Evolutionary conservation across 2,797 vertebrate species (phyloP), one percentile per base, ranked within the genome.

Genomic region (Nannoperca obscura): DNA sequence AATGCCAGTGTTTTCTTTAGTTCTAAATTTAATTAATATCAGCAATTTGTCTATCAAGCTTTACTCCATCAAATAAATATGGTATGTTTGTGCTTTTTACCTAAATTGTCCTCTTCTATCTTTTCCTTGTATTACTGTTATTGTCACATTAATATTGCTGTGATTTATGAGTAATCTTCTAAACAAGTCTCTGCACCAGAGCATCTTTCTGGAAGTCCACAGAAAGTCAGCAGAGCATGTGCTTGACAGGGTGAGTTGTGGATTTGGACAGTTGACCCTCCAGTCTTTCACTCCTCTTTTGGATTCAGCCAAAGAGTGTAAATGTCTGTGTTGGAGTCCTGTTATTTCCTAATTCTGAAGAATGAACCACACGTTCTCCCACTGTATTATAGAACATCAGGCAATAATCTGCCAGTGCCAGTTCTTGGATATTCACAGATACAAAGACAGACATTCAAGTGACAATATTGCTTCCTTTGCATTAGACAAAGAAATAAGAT

Each of bases 401-500:
- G 27, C 63, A 32, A 38, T 59, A 55, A 71, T 71, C 17, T 40
- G n/a, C 0, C 3, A 3, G 40, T 38, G 27, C 15, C 3, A 3
- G 40, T 38, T 22, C 15, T 4, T 22, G 24, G 34, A 36, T 57
- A 34, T 63, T 78, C 34, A 27, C n/a, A n/a, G 19, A 49, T 49
- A 66, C 77, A 75, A 40, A 59, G 54, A 27, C 17, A 32, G 12
- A 32, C 15, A 57, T 81, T 80, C 59, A 67, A 60, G 59, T 74
- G 40, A 67, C 74, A 22, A 64, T n/a, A 22, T 46, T 55, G n/a
- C 64, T 82, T 73, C 62, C 36, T 77, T 63, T 62, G 47, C 70
- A 58, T 83, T 71, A 63, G 53, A 85, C 71, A 81, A 85, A 86
- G 60, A 83, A 89, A 81, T 58, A 63, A 88, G 78, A 87, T 85